A percentile compares a stretch with the other conserved stretches of the same genome.
Conservation (phyloP, 2,797 vertebrate species). For the Brachymystax lenok region DNA sequence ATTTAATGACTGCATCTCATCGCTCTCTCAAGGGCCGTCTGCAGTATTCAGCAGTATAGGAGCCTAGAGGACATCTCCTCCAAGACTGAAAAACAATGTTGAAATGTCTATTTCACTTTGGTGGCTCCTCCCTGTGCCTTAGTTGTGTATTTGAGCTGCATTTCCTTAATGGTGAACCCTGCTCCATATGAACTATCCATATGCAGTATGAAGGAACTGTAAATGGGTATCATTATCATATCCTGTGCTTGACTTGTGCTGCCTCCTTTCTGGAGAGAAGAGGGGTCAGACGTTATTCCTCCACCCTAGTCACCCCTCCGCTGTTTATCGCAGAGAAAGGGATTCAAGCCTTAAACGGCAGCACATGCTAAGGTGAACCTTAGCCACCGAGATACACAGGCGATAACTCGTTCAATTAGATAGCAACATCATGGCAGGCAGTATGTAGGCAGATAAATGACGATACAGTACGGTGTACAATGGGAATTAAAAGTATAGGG, state of each 20-base stretch:
- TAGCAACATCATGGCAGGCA: conserved; percentile 54
- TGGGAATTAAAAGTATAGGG: conserved; percentile 84
- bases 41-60: conserved; percentile 47
- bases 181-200: conserved; percentile 18
- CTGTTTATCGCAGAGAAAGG: conserved; percentile 61
- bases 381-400: conserved; percentile 56
- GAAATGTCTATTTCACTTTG: not conserved
- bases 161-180: conserved; percentile 2
- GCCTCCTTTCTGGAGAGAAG: conserved; percentile 62
- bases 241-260: conserved; percentile 69
- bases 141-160: not conserved
- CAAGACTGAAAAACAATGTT: conserved; percentile 16
- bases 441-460: conserved; percentile 76
- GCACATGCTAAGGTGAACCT: conserved; percentile 72
- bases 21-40: conserved; percentile 53
- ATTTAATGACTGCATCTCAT: conserved; percentile 61
- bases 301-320: conserved; percentile 8
- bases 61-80: not conserved
- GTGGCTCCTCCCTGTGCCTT: no score
- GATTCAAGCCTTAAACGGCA: conserved; percentile 67
- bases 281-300: conserved; percentile 64
- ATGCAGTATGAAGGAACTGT: conserved; percentile 8
- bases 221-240: conserved; percentile 54
- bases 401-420: conserved; percentile 70
- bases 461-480: conserved; percentile 79